Percentiles rank a stretch among this genome's conserved stretches.
Conservation (phyloP, 37 sponge, comb jelly and placozoan genomes). For the Chondrosia reniformis region DNA sequence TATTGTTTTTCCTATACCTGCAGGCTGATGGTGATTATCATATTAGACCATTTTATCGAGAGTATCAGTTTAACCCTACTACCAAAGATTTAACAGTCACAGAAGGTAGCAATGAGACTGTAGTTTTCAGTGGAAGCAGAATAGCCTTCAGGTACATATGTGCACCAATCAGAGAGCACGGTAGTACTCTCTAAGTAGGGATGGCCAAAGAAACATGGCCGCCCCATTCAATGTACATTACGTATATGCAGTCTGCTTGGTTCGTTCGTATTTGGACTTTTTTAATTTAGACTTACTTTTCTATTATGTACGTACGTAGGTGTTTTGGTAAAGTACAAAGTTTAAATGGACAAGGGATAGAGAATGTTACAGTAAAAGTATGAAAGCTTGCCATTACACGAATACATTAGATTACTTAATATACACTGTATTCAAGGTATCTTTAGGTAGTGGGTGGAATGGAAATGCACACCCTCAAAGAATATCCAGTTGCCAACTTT, state of each 20-base stretch:
- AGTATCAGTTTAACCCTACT: conserved; percentile 69
- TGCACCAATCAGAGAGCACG: too few species aligned
- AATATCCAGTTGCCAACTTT: too few species aligned
- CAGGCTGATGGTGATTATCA: conserved; percentile 75
- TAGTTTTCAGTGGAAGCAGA: conserved; percentile 49
- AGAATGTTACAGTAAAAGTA: conserved; percentile 46
- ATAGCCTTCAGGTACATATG: conserved; percentile 72
- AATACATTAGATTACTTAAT: too few species aligned
- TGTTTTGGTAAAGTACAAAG: conserved; percentile 59
- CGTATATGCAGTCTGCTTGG: too few species aligned
- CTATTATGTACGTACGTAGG: conserved; percentile 32
- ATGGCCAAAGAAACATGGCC: too few species aligned
- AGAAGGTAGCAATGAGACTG: conserved; percentile 22
- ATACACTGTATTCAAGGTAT: too few species aligned
- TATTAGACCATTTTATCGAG: conserved; percentile 68
- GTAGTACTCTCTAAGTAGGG: too few species aligned
- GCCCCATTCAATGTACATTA: too few species aligned
- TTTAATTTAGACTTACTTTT: too few species aligned
- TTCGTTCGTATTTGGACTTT: too few species aligned
- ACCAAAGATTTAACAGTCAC: conserved; percentile 38
- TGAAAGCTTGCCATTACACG: not conserved
- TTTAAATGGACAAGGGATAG: conserved; percentile 49
- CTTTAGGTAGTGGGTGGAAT: too few species aligned
- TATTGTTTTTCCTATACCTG: not conserved
- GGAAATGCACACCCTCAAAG: too few species aligned